Base-by-base conservation (phyloP, 2,888 invertebrate species). In the Athripsodes cinereus region DNA sequence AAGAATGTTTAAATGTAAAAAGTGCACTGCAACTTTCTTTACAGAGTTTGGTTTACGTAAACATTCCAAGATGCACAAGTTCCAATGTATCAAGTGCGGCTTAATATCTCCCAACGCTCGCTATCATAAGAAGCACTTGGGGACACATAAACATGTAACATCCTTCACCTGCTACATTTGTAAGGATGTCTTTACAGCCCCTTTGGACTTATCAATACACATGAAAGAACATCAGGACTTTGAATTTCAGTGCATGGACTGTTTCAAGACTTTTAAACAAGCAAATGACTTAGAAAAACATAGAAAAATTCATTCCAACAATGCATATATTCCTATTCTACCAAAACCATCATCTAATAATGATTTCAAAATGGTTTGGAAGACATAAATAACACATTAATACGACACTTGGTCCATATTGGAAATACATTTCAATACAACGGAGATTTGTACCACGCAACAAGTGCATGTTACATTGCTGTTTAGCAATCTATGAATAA, bases 351-450 rank as follows among this genome's bases (percentile, higher is more conserved):
- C 8, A 40, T 16, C 40, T n/a, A 40, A 13, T 40, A 40, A 13
- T 40, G 40, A 40, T 40, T 40, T 40, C 40, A 40, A 40, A 40
- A 40, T 40, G 40, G 40, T 40, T 40, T 40, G 40, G 40, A 40
- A 40, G 13, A 40, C 26, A 26, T 6, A 26, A n/a, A n/a, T n/a
- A n/a, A n/a, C n/a, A n/a, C n/a, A n/a, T n/a, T n/a, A n/a, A n/a
- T n/a, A n/a, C n/a, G n/a, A n/a, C n/a, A n/a, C n/a, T n/a, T n/a
- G n/a, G n/a, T n/a, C n/a, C n/a, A n/a, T n/a, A n/a, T n/a, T n/a
- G n/a, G n/a, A n/a, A n/a, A n/a, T n/a, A n/a, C n/a, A n/a, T n/a
- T n/a, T n/a, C n/a, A n/a, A n/a, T n/a, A n/a, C n/a, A n/a, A n/a
- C n/a, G n/a, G n/a, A n/a, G n/a, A n/a, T n/a, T n/a, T n/a, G n/a